Base-by-base conservation (phyloP, 2,888 invertebrate genomes). In the Asteroscopus sphinx region DNA sequence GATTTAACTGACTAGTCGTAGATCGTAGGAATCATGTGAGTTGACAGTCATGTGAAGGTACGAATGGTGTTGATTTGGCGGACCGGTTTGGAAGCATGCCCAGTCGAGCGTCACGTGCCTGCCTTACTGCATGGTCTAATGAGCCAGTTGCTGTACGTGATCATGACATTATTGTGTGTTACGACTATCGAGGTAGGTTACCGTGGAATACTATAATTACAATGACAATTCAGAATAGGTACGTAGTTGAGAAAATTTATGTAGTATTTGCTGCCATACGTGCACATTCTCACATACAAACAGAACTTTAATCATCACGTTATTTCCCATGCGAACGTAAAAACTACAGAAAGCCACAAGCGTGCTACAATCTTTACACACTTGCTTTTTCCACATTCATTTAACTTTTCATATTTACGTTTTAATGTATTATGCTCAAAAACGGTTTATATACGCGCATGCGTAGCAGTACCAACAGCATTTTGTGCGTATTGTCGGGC, bases 61-160 rank as follows among this genome's bases (percentile, higher is more conserved):
- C 68, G 71, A 68, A 67, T 73, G 61, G 73, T 65, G 63, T 67
- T 64, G 52, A 61, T 73, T 84, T 86, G 86, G 83, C 85, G 68
- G 42, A 64, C 47, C 25, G 59, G 52, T 52, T 80, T 88, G 88
- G 88, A 86, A 59, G 39, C 30, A 41, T 87, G 88, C 88, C 88
- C 84, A 83, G 63, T 73, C 25, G 39, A 49, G 46, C 26, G 49
- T 72, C 70, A 76, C 69, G 70, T 66, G 75, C 53, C 37, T 41
- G 28, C 21, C 45, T 54, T 61, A 44, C 47, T 30, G 52, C n/a
- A 47, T 48, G 36, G 49, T 46, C 47, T 47, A 30, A 40, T 52
- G 44, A 42, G 59, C 36, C 39, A 46, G 48, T 32, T 16, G 46
- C 57, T 59, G 65, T 54, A 54, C 54, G 60, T 59, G 51, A 35